A percentile compares a stretch with the other conserved stretches of the same genome.
These are phyloP conservation scores for Pampus argenteus DNA, from an alignment of 2,797 vertebrate genomes.

Conservation along the genomic window DNA sequence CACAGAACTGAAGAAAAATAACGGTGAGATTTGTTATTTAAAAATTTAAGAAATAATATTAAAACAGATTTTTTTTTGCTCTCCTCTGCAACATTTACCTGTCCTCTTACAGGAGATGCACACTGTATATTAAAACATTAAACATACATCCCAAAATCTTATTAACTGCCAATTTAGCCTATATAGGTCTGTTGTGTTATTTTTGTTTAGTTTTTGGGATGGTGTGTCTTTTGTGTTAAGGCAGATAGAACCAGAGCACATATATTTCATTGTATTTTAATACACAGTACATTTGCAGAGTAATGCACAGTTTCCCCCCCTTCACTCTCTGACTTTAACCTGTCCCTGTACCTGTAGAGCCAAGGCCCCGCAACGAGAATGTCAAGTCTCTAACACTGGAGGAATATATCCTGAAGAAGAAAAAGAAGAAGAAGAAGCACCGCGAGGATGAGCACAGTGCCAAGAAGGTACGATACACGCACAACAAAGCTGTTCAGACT, in stretches of 20 bases:
- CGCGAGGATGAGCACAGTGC: slow-evolving; percentile 89
- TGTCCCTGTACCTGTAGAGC: slow-evolving; percentile 70
- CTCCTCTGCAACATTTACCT: neutral
- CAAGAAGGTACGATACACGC: slow-evolving; percentile 87
- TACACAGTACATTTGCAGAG: no score
- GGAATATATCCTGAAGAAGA: slow-evolving; percentile 91
- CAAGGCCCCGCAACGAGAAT: slow-evolving; percentile 89
- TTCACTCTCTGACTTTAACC: slow-evolving; percentile 10
- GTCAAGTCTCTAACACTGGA: slow-evolving; percentile 89
- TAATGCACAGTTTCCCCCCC: neutral
- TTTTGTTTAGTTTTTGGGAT: no score
- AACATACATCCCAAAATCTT: neutral
- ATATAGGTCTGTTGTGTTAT: no score
- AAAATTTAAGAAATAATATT: no score
- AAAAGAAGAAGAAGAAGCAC: slow-evolving; percentile 96
- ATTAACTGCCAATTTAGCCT: no score
- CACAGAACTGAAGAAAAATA: slow-evolving; percentile 81
- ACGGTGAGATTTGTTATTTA: slow-evolving; percentile 82
- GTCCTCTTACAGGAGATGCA: neutral
- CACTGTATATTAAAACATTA: neutral
- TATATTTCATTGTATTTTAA: no score
- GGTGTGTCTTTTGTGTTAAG: no score
- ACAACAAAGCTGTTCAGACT: slow-evolving; percentile 95
- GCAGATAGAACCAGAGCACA: no score
- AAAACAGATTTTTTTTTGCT: no score